phyloP scores from a whole-genome alignment of 2,113 vertebrate genomes.

The Larimichthys crocea region DNA sequence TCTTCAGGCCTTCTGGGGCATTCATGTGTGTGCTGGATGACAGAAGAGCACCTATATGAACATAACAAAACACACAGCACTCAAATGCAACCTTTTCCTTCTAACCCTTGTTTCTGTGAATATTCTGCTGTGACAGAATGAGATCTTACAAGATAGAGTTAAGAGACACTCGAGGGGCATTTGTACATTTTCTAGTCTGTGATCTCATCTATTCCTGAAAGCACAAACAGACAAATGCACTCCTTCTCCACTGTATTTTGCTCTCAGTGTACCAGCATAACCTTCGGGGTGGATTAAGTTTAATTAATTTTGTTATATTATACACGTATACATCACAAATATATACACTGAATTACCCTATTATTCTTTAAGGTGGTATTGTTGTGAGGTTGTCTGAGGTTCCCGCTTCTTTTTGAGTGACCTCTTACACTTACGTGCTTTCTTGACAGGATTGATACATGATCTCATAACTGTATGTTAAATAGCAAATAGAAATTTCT shows the following conservation, averaged over 20 bases:
- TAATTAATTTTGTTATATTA: conserved; percentile 5
- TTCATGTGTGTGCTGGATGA: neutral
- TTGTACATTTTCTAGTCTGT: conserved; percentile 23
- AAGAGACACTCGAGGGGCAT: conserved; percentile 28
- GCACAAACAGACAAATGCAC: conserved; percentile 25
- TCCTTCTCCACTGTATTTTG: neutral
- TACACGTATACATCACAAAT: neutral
- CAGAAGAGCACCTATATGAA: conserved; percentile 23
- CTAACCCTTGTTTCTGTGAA: neutral
- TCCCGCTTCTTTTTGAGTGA: too few species aligned
- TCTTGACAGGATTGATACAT: neutral
- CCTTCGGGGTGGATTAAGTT: conserved; percentile 9
- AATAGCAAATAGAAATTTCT: neutral
- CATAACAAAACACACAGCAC: conserved; percentile 14
- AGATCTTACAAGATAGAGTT: conserved; percentile 27
- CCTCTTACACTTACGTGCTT: neutral
- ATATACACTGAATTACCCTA: neutral
- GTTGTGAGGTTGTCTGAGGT: too few species aligned
- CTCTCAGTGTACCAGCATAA: neutral
- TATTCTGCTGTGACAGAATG: conserved; percentile 34
- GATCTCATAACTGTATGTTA: neutral
- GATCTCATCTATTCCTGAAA: conserved; percentile 17
- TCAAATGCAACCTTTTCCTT: conserved; percentile 30
- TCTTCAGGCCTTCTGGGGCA: neutral
- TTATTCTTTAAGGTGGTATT: neutral